These are phyloP conservation scores for Galeruca laticollis DNA, from an alignment of 2,888 invertebrate species.

Conservation along the genomic window DNA sequence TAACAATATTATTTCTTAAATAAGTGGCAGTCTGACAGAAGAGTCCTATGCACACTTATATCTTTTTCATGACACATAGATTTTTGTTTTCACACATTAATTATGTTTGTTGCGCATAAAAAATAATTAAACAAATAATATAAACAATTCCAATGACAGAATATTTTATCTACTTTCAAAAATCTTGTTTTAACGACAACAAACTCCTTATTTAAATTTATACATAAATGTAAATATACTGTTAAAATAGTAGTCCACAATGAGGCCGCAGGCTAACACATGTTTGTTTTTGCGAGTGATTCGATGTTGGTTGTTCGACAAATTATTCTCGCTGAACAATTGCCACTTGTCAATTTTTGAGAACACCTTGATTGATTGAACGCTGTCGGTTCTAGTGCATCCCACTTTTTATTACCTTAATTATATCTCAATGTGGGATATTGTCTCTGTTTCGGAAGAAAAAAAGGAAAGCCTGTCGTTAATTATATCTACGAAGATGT, in stretches of 20 bases:
- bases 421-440: conserved; percentile 10
- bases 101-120: too few species aligned
- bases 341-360: conserved; percentile 37
- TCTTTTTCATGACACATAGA: too few species aligned
- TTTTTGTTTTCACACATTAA: too few species aligned
- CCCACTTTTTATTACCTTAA: conserved; percentile 18
- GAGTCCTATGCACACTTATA: too few species aligned
- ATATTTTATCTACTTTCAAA: neutral
- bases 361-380: conserved; percentile 32
- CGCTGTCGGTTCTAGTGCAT: neutral
- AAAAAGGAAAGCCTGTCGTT: neutral
- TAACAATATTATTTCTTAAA: too few species aligned
- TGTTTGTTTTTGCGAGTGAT: conserved; percentile 25
- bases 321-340: conserved; percentile 37
- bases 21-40: too few species aligned
- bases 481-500: too few species aligned
- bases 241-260: conserved; percentile 18
- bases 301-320: conserved; percentile 21
- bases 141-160: too few species aligned
- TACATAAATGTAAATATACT: conserved; percentile 7
- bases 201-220: neutral
- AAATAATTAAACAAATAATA: too few species aligned
- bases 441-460: neutral
- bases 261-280: conserved; percentile 10
- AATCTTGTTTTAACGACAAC: neutral